These are phyloP conservation scores for Meteorus sp. DNA, from an alignment of 1,140 invertebrate species.

Conservation along the genomic window DNA sequence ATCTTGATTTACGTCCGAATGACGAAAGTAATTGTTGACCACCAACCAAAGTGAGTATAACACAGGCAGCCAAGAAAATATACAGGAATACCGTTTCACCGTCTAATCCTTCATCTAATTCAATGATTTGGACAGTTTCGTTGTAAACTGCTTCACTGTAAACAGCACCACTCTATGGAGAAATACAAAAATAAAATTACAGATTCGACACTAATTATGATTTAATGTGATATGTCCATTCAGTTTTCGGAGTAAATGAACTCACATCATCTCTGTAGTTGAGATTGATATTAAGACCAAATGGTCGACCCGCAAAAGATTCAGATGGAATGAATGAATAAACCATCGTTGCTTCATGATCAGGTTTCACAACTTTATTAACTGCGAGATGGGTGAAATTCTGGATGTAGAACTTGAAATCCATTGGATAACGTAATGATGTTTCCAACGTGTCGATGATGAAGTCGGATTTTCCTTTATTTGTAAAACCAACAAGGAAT, in stretches of 20 bases:
- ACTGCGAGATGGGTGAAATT: constrained; percentile 95
- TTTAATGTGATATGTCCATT: neutral
- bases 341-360: constrained; percentile 90
- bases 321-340: constrained; percentile 96
- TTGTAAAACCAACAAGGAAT: constrained; percentile 94
- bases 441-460: constrained; percentile 92
- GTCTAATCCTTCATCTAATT: constrained; percentile 95
- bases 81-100: constrained; percentile 99
- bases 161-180: constrained; percentile 66
- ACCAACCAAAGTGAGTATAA: constrained; percentile 83
- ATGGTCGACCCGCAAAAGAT: constrained; percentile 91
- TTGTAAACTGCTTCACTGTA: constrained; percentile 95
- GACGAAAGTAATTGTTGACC: constrained; percentile 88
- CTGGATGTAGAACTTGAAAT: constrained; percentile 97
- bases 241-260: constrained; percentile 27
- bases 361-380: constrained; percentile 85
- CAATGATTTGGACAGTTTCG: constrained; percentile 95
- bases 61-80: constrained; percentile 87
- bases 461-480: constrained; percentile 91
- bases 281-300: constrained; percentile 92
- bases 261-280: constrained; percentile 86
- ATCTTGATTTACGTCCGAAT: constrained; percentile 67
- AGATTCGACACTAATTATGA: constrained; percentile 4
- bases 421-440: constrained; percentile 97
- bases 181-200: constrained; percentile 32